Evolutionary conservation across 1,140 invertebrate genomes (phyloP).

Genomic region (Caenorhabditis tropicalis): DNA sequence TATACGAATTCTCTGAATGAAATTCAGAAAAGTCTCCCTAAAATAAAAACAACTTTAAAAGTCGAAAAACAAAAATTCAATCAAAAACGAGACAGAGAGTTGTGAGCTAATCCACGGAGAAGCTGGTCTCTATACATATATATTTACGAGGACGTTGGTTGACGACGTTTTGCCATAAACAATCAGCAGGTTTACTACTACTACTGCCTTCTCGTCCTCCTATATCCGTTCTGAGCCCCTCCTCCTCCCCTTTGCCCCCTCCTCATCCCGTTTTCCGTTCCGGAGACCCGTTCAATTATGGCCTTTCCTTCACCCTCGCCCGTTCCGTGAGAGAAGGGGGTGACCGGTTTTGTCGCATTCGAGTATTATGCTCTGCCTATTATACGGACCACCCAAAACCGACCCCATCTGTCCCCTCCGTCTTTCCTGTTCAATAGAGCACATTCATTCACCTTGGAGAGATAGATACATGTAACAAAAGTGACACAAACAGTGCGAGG

Average conservation of each 20-base stretch:
- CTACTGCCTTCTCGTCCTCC: too few species aligned
- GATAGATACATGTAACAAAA: conserved; percentile 11
- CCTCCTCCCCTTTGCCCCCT: neutral
- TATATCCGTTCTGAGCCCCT: conserved; percentile 36
- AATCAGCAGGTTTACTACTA: conserved; percentile 11
- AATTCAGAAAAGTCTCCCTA: too few species aligned
- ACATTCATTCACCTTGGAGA: neutral
- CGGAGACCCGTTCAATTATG: conserved; percentile 15
- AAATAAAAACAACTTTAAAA: too few species aligned
- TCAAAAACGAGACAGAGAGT: neutral
- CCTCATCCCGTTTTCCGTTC: neutral
- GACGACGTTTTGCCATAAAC: conserved; percentile 30
- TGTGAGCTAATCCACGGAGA: neutral
- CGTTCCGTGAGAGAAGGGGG: neutral
- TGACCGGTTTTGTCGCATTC: neutral
- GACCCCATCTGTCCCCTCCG: neutral
- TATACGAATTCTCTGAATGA: too few species aligned
- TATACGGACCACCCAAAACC: neutral
- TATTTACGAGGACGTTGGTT: neutral
- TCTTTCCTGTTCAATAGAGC: neutral
- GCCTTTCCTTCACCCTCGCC: too few species aligned
- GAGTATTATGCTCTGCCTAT: conserved; percentile 31
- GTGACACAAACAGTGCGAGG: conserved; percentile 5
- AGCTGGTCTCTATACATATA: neutral
- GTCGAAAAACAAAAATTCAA: too few species aligned